phyloP scores from a whole-genome alignment of 2,113 vertebrate genomes.

The Ictidomys tridecemlineatus region DNA sequence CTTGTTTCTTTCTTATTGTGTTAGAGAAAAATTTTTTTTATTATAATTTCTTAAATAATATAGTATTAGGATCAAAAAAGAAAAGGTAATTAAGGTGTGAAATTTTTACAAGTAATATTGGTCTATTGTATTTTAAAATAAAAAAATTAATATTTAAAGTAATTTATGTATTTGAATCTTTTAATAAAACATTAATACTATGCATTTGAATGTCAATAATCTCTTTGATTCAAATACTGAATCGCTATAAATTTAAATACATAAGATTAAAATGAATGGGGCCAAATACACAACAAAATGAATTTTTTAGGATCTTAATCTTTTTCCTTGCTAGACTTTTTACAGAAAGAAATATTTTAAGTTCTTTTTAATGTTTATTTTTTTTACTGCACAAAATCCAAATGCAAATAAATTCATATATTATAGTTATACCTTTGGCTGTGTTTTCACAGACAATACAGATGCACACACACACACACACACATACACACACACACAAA shows the following conservation, averaged over 20 bases:
- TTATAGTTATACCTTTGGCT: background rate
- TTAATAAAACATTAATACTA: background rate
- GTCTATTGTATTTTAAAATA: background rate
- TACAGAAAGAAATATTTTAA: background rate
- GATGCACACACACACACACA: rapidly evolving
- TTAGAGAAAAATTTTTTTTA: background rate
- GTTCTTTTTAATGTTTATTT: background rate
- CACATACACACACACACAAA: too few species aligned
- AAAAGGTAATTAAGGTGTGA: background rate
- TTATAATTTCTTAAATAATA: background rate
- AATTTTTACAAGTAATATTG: background rate
- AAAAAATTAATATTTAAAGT: background rate
- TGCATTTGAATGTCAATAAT: background rate
- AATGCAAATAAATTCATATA: background rate
- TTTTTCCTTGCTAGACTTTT: background rate
- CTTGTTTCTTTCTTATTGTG: background rate
- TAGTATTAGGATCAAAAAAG: background rate
- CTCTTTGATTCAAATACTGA: background rate
- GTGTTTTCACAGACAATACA: background rate
- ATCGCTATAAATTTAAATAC: background rate
- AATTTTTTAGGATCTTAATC: background rate
- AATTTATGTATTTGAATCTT: conserved; percentile 11
- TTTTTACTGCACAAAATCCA: background rate
- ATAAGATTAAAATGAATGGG: background rate
- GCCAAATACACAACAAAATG: background rate